These are phyloP conservation scores for Drosophila parthenogenetica DNA, from an alignment of 2,888 invertebrate species.

Conservation along the genomic window DNA sequence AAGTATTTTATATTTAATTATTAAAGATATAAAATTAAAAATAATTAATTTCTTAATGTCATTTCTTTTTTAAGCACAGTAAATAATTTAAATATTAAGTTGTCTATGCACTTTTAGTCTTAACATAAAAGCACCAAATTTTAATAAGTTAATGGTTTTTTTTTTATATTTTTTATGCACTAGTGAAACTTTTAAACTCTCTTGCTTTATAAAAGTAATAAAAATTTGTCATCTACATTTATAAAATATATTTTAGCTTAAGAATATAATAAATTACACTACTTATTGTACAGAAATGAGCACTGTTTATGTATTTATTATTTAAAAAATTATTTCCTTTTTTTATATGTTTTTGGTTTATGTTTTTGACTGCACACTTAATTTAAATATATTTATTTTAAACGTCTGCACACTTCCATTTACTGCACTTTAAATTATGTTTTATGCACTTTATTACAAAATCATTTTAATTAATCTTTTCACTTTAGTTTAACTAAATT, in stretches of 20 bases:
- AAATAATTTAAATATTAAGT: neutral
- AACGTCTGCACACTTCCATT: slow-evolving; percentile 2
- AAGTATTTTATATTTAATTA: neutral
- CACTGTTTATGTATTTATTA: neutral
- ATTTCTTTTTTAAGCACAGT: neutral
- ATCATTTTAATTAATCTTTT: neutral
- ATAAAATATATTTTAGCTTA: slow-evolving; percentile 10
- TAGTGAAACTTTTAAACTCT: slow-evolving; percentile 5
- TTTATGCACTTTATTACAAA: neutral
- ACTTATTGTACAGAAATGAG: neutral
- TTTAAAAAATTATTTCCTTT: neutral
- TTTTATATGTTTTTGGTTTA: neutral
- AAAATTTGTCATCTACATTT: neutral
- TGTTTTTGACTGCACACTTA: neutral
- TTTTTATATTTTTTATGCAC: neutral
- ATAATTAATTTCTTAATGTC: neutral
- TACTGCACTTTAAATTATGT: neutral
- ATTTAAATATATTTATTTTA: neutral
- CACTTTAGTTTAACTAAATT: neutral
- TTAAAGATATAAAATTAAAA: neutral
- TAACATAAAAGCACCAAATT: neutral
- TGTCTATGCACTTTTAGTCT: neutral
- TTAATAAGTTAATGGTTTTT: neutral
- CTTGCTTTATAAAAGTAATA: neutral
- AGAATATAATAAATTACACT: neutral